Conservation (phyloP, 2,888 invertebrate genomes). For the Steinernema hermaphroditum region DNA sequence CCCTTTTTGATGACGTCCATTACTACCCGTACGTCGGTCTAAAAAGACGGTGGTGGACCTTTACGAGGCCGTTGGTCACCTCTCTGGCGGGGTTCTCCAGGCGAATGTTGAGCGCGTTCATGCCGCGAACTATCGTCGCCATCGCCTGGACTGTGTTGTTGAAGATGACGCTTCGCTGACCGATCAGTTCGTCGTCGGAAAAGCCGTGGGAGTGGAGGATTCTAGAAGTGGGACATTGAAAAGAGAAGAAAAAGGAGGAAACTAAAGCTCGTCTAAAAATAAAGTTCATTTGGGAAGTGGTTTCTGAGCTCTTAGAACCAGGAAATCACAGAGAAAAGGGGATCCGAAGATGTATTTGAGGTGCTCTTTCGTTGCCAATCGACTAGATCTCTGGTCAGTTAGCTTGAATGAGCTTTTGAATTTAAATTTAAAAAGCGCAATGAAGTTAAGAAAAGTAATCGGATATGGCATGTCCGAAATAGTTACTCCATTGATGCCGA, state of each 20-base stretch:
- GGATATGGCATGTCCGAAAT: no score
- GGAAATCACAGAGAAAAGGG: no score
- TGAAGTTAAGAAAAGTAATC: no score
- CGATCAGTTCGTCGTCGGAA: slow-evolving; percentile 84
- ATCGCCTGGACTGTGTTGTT: slow-evolving; percentile 87
- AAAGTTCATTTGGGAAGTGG: no score
- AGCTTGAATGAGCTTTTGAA: no score
- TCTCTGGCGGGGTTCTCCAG: slow-evolving; percentile 95
- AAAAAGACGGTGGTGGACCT: slow-evolving; percentile 3
- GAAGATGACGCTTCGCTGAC: slow-evolving; percentile 85
- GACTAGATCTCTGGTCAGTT: no score
- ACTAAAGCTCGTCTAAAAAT: no score
- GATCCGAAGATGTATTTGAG: no score
- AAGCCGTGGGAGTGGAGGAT: slow-evolving; percentile 91
- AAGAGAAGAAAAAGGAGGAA: not conserved
- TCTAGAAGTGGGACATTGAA: slow-evolving; percentile 54
- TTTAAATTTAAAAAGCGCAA: no score
- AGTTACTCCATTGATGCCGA: no score
- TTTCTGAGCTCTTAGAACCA: no score
- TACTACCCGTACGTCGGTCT: slow-evolving; percentile 55
- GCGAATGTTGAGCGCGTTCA: slow-evolving; percentile 94
- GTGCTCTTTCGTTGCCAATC: no score
- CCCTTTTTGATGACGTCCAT: slow-evolving; percentile 62
- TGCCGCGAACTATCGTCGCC: slow-evolving; percentile 93
- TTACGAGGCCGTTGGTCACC: slow-evolving; percentile 74